Percentiles rank a stretch among this genome's conserved stretches.
Evolutionary conservation across 2,888 invertebrate genomes (phyloP).

Genomic region (Eustalomyia histrio): DNA sequence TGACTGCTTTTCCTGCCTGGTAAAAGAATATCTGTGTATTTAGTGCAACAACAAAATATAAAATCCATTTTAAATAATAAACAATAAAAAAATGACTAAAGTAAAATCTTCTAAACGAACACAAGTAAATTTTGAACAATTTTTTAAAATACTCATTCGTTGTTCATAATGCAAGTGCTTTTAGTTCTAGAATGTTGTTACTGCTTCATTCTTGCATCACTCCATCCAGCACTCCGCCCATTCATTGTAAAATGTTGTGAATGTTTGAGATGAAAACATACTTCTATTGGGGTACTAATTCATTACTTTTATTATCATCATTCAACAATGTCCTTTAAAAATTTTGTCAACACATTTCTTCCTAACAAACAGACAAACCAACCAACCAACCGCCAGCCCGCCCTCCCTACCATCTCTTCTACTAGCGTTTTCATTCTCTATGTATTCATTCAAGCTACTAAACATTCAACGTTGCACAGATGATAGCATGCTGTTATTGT

Average conservation of each 20-base stretch:
- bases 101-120: not conserved
- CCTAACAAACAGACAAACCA: not conserved
- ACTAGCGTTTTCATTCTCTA: too few relatives aligned
- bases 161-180: conserved; percentile 6
- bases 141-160: not conserved
- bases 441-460: not conserved
- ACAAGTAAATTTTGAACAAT: not conserved
- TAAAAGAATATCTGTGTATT: conserved; percentile 2
- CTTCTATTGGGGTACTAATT: conserved; percentile 3
- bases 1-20: not conserved
- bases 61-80: conserved; percentile 6
- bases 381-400: too few relatives aligned
- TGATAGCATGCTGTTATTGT: not conserved
- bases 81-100: not conserved
- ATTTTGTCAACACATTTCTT: conserved; percentile 1
- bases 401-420: too few relatives aligned
- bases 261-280: not conserved
- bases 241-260: not conserved
- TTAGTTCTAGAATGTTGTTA: not conserved
- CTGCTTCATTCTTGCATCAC: not conserved
- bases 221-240: not conserved
- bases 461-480: not conserved
- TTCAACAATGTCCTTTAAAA: conserved; percentile 6
- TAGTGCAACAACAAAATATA: not conserved
- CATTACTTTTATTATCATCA: conserved; percentile 7